phyloP scores from a whole-genome alignment of 2,797 vertebrate genomes.

The Pseudochirops cupreus region DNA sequence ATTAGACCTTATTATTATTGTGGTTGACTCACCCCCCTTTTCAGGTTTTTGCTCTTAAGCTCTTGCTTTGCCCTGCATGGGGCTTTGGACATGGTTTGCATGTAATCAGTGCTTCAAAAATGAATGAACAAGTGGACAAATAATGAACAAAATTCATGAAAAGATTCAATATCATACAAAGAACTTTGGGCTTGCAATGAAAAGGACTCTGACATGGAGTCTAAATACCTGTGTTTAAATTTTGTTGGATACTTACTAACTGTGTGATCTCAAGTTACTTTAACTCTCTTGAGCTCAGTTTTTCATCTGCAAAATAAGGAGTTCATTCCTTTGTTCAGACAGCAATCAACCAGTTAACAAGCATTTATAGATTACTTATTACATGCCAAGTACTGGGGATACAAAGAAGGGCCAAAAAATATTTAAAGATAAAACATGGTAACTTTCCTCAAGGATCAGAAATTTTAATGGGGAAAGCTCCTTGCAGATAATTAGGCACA shows the following conservation, averaged over 20 bases:
- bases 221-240: background rate
- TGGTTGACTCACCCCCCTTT: background rate
- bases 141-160: background rate
- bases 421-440: too few species aligned
- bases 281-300: background rate
- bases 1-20: background rate
- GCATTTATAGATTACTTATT: background rate
- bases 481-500: background rate
- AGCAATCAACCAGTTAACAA: background rate
- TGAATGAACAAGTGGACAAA: background rate
- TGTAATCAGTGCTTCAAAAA: background rate
- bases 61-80: background rate
- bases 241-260: background rate
- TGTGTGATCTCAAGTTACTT: background rate
- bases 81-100: background rate
- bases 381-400: background rate
- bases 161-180: background rate
- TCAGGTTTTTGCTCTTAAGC: background rate
- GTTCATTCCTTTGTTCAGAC: background rate
- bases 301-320: background rate
- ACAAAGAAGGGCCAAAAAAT: background rate
- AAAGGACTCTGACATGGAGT: background rate
- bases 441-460: too few species aligned
- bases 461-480: background rate
- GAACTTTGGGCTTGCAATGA: background rate